Evolutionary conservation across 37 sponge, comb jelly and placozoan genomes (phyloP).

Genomic region (Diacarnus erythraeanus): DNA sequence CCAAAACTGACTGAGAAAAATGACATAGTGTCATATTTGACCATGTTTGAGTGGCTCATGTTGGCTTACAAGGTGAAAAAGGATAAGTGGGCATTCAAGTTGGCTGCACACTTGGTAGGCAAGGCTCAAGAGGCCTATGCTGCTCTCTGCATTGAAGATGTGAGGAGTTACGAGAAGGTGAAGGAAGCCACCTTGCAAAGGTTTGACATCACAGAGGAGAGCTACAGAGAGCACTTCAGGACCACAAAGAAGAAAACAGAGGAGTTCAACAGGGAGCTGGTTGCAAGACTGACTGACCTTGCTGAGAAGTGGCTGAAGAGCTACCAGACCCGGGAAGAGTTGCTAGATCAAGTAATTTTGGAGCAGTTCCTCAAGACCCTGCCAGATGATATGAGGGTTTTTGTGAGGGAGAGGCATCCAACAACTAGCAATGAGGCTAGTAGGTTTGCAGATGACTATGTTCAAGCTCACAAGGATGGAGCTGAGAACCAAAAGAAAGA

Average conservation of each 20-base stretch:
- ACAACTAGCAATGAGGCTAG: slow-evolving; percentile 18
- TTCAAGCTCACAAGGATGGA: not conserved
- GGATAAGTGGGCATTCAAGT: not conserved
- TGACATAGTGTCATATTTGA: not conserved
- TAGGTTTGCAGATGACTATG: not conserved
- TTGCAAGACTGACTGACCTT: slow-evolving; percentile 18
- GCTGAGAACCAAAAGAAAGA: not conserved
- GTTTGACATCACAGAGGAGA: slow-evolving; percentile 20
- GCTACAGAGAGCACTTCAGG: slow-evolving; percentile 31
- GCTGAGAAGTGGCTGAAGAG: slow-evolving; percentile 25
- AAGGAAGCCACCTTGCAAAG: slow-evolving; percentile 22
- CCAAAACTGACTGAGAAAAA: not conserved
- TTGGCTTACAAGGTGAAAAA: not conserved
- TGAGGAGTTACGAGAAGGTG: slow-evolving; percentile 1
- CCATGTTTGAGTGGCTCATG: slow-evolving; percentile 6
- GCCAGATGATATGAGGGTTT: slow-evolving; percentile 22
- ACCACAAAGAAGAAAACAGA: slow-evolving; percentile 4
- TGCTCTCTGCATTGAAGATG: slow-evolving; percentile 2
- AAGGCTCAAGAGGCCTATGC: slow-evolving; percentile 33
- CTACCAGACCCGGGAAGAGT: slow-evolving; percentile 7
- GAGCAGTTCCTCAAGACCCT: slow-evolving; percentile 30
- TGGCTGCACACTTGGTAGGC: slow-evolving; percentile 5
- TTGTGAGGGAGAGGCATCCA: slow-evolving; percentile 38
- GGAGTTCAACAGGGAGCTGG: slow-evolving; percentile 33
- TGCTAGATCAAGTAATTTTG: slow-evolving; percentile 6